phyloP scores from a whole-genome alignment of 2,797 vertebrate genomes.

The Spheniscus humboldti region DNA sequence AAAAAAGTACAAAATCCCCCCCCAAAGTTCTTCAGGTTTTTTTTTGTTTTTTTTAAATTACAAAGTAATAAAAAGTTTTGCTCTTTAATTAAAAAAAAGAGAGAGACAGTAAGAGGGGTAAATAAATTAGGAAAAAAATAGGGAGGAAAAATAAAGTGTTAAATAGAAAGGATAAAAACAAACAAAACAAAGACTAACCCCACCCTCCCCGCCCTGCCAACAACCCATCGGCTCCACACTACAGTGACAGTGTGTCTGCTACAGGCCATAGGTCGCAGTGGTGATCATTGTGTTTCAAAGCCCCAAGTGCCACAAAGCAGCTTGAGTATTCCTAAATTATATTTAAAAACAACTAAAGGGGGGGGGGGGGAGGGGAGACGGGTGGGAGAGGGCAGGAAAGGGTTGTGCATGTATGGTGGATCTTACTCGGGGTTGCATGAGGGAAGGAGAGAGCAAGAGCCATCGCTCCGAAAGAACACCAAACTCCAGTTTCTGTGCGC shows the following conservation, averaged over 20 bases:
- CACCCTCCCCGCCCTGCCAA: conserved; percentile 35
- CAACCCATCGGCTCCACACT: conserved; percentile 59
- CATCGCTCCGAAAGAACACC: neutral
- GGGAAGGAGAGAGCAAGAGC: conserved; percentile 47
- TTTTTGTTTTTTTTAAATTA: conserved; percentile 81
- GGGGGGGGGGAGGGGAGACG: neutral
- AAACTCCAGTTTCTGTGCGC: conserved; percentile 20
- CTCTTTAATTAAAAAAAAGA: conserved; percentile 79
- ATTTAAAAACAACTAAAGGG: conserved; percentile 45
- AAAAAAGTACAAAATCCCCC: conserved; percentile 87
- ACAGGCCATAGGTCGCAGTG: conserved; percentile 41
- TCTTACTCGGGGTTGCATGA: conserved; percentile 24
- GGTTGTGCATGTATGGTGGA: conserved; percentile 54
- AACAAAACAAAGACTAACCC: conserved; percentile 49
- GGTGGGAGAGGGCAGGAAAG: conserved; percentile 26
- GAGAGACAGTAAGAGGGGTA: conserved; percentile 72
- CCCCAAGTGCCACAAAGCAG: conserved; percentile 39
- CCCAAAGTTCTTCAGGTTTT: conserved; percentile 80
- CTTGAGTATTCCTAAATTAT: conserved; percentile 55
- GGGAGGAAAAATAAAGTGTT: conserved; percentile 71
- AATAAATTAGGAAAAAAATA: conserved; percentile 82
- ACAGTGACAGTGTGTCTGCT: conserved; percentile 59
- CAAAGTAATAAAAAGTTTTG: conserved; percentile 85
- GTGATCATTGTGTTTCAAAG: conserved; percentile 47
- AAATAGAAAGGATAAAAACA: conserved; percentile 70